phyloP scores from a whole-genome alignment of 1,140 invertebrate genomes.

The Drosophila watanabei region DNA sequence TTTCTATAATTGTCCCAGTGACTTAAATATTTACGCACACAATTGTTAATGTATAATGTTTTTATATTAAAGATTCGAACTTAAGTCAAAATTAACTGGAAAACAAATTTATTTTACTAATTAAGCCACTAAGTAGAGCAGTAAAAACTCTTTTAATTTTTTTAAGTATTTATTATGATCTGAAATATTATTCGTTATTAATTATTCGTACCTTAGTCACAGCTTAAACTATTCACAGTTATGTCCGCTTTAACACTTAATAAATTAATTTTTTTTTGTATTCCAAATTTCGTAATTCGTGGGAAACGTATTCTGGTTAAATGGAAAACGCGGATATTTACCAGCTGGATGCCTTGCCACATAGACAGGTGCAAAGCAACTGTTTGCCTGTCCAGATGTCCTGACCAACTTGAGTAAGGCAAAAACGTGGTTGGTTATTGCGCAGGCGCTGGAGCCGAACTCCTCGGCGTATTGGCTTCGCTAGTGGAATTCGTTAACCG shows the following conservation, averaged over 20 bases:
- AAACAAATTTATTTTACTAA: background rate
- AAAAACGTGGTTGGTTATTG: constrained; percentile 10
- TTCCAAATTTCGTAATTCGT: constrained; percentile 41
- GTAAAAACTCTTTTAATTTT: background rate
- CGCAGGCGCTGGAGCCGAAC: constrained; percentile 41
- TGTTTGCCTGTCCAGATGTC: constrained; percentile 18
- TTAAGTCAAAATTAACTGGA: background rate
- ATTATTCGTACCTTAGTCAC: background rate
- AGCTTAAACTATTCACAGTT: constrained; percentile 3
- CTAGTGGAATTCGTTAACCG: constrained; percentile 17
- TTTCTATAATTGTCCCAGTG: background rate
- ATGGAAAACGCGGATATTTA: background rate
- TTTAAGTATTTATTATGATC: background rate
- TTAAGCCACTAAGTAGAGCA: background rate
- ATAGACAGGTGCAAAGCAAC: constrained; percentile 37
- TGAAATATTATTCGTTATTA: background rate
- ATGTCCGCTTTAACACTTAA: constrained; percentile 12
- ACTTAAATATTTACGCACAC: background rate
- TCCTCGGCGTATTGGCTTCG: background rate
- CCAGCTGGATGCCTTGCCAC: constrained; percentile 27
- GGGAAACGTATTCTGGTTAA: background rate
- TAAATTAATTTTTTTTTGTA: constrained; percentile 14
- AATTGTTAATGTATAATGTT: background rate
- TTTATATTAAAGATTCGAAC: background rate
- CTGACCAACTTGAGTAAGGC: constrained; percentile 15